A percentile compares a stretch with the other conserved stretches of the same genome.
These are phyloP conservation scores for Uria aalge DNA, from an alignment of 2,113 vertebrate species.

Conservation along the genomic window DNA sequence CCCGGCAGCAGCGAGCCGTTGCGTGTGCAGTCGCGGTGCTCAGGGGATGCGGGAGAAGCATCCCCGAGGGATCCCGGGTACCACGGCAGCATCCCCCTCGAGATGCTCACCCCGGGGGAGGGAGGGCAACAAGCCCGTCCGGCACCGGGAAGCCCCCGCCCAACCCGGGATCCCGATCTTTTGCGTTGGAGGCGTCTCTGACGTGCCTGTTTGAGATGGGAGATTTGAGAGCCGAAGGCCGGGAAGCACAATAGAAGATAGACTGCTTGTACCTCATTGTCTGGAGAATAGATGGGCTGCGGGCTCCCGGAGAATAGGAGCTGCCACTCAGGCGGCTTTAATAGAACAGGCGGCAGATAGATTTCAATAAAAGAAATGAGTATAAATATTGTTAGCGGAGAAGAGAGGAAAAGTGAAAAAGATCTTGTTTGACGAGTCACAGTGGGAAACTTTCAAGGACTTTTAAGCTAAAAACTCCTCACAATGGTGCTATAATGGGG, in stretches of 20 bases:
- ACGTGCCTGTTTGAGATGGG: constrained; percentile 21
- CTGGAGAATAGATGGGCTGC: constrained; percentile 80
- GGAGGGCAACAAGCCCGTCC: neutral
- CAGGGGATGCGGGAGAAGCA: neutral
- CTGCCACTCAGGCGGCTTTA: constrained; percentile 74
- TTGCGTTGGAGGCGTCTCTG: neutral
- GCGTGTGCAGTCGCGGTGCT: neutral
- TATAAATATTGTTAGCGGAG: constrained; percentile 78
- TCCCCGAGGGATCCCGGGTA: neutral
- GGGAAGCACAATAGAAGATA: constrained; percentile 32
- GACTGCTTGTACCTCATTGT: constrained; percentile 62
- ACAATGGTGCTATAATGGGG: neutral
- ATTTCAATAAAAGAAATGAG: constrained; percentile 77
- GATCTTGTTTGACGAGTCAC: constrained; percentile 62
- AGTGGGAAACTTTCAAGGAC: constrained; percentile 66
- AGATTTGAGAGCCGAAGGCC: constrained; percentile 49
- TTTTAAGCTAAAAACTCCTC: constrained; percentile 33
- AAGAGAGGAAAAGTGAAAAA: constrained; percentile 62
- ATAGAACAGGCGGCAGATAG: constrained; percentile 67
- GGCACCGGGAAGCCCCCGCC: neutral
- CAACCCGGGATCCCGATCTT: neutral
- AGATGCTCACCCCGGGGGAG: accelerated
- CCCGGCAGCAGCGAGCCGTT: neutral
- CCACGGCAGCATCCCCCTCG: neutral
- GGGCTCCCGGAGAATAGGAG: constrained; percentile 74